Percentiles rank a stretch among this genome's conserved stretches.
Conservation (phyloP, 2,888 invertebrate species). For the Limnephilus marmoratus region DNA sequence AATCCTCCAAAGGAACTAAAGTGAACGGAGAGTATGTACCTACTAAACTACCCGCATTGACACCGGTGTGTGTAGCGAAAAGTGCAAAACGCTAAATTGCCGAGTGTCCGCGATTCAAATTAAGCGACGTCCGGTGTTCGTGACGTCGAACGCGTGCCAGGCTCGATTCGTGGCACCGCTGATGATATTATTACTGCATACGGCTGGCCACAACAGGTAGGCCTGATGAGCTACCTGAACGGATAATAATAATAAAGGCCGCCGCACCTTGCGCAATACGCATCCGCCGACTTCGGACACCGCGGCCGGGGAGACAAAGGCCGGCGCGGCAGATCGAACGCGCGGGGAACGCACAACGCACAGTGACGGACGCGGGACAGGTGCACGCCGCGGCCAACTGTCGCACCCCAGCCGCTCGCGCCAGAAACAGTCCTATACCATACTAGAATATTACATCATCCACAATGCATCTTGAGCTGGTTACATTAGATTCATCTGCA, state of each 20-base stretch:
- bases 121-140: constrained; percentile 26
- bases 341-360: constrained; percentile 19
- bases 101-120: constrained; percentile 26
- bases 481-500: not conserved
- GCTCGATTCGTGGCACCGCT: constrained; percentile 13
- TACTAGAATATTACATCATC: not conserved
- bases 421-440: not conserved
- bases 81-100: not conserved
- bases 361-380: constrained; percentile 8
- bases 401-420: not conserved
- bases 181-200: constrained; percentile 21
- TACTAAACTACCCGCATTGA: not conserved
- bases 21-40: not conserved
- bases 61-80: not conserved
- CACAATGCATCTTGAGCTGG: not conserved
- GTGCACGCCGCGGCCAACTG: constrained; percentile 29
- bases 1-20: not conserved
- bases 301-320: constrained; percentile 21
- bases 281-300: not conserved
- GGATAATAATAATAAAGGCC: not conserved
- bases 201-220: not conserved
- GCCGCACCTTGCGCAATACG: constrained; percentile 27
- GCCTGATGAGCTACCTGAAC: not conserved
- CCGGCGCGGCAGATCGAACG: constrained; percentile 11
- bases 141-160: constrained; percentile 31